Evolutionary conservation across 2,113 vertebrate species (phyloP).

Genomic region (Corythoichthys intestinalis): DNA sequence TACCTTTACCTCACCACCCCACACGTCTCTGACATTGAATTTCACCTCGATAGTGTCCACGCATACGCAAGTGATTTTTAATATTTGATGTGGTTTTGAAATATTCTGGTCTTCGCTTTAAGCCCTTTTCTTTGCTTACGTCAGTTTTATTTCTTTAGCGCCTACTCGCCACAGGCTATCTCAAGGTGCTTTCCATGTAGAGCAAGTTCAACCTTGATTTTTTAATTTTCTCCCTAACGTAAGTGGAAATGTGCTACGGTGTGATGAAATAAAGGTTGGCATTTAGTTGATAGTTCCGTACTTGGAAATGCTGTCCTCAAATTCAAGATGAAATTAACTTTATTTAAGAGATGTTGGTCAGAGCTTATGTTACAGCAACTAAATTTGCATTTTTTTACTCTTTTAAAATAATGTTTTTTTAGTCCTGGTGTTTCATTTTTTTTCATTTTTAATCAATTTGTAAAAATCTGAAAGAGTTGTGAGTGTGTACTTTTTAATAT

Average conservation of each 20-base stretch:
- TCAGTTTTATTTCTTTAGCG: background rate
- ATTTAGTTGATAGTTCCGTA: background rate
- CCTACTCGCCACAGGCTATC: background rate
- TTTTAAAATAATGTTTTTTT: too few relatives aligned
- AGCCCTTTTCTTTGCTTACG: background rate
- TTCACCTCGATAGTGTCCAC: constrained; percentile 52
- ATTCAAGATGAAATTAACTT: too few relatives aligned
- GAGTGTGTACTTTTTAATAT: too few relatives aligned
- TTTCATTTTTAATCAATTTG: too few relatives aligned
- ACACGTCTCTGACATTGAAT: constrained; percentile 56
- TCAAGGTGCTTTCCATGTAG: background rate
- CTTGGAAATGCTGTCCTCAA: too few relatives aligned
- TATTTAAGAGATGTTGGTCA: too few relatives aligned
- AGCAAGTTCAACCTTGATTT: background rate
- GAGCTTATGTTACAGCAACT: too few relatives aligned
- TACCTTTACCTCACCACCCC: constrained; percentile 21
- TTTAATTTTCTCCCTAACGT: background rate
- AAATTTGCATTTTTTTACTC: too few relatives aligned
- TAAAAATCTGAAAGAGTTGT: too few relatives aligned
- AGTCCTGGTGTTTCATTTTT: too few relatives aligned
- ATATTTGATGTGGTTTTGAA: background rate
- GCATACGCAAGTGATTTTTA: background rate
- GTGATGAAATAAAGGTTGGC: background rate
- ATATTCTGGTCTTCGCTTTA: background rate
- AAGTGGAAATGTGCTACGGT: background rate